Conservation (phyloP, 2,113 vertebrate species). For the Asarcornis scutulata region DNA sequence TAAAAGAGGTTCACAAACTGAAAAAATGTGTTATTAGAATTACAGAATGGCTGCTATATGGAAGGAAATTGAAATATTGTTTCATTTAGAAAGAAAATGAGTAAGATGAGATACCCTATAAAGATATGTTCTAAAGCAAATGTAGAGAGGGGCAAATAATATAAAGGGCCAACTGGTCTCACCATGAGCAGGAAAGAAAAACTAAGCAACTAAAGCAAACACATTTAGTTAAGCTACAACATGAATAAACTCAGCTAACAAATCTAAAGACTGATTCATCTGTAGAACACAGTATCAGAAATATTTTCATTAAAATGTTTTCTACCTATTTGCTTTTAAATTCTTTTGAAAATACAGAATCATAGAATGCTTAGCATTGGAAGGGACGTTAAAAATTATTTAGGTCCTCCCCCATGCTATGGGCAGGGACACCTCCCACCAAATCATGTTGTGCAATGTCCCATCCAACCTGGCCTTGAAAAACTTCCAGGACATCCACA, state of each 20-base stretch:
- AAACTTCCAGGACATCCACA: too few relatives aligned
- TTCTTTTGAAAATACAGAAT: not conserved
- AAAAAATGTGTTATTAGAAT: not conserved
- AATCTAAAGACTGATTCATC: not conserved
- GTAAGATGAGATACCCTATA: not conserved
- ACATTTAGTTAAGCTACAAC: not conserved
- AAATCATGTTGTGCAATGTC: too few relatives aligned
- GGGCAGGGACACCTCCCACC: too few relatives aligned
- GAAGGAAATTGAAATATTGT: constrained; percentile 49
- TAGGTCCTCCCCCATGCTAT: too few relatives aligned
- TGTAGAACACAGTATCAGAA: not conserved
- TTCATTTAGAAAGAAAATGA: constrained; percentile 22
- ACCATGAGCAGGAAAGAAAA: not conserved
- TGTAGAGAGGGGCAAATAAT: not conserved
- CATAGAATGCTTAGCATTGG: too few relatives aligned
- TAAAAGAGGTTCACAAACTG: constrained; percentile 4
- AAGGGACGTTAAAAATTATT: too few relatives aligned
- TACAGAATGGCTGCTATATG: not conserved
- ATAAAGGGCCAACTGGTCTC: not conserved
- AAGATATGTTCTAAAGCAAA: not conserved
- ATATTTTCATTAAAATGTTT: not conserved
- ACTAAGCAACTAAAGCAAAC: not conserved
- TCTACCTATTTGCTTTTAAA: not conserved
- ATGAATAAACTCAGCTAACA: not conserved
- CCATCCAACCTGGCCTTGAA: too few relatives aligned